phyloP scores from a whole-genome alignment of 1,140 invertebrate species.

The Leptinotarsa defecta region DNA sequence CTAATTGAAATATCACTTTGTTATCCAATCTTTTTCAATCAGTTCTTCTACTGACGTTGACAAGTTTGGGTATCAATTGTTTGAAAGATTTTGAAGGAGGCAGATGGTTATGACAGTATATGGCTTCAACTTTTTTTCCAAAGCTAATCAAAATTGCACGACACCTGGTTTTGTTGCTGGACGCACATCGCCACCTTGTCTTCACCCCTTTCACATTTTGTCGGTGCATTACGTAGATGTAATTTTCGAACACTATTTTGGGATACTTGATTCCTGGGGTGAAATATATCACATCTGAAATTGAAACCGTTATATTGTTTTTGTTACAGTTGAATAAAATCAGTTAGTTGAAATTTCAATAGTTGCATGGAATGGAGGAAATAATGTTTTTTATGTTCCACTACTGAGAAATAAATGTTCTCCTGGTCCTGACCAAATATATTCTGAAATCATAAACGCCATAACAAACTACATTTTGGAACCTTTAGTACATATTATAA shows the following conservation, averaged over 20 bases:
- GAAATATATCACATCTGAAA: conserved; percentile 42
- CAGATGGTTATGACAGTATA: conserved; percentile 39
- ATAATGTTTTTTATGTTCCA: too few species aligned
- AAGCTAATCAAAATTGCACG: conserved; percentile 37
- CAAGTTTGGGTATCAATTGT: not conserved
- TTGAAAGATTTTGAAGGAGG: conserved; percentile 10
- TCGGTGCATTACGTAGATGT: conserved; percentile 37
- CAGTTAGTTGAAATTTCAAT: too few species aligned
- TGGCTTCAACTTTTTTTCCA: conserved; percentile 37
- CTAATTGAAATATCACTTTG: too few species aligned
- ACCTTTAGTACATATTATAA: too few species aligned
- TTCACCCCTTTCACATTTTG: conserved; percentile 24
- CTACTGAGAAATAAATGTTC: too few species aligned
- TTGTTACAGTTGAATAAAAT: too few species aligned
- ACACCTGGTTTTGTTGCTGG: conserved; percentile 38
- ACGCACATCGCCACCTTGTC: conserved; percentile 42
- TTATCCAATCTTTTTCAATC: too few species aligned
- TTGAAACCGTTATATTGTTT: not conserved
- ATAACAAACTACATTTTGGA: too few species aligned
- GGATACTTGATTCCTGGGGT: conserved; percentile 37
- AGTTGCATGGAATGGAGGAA: too few species aligned
- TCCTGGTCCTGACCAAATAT: too few species aligned
- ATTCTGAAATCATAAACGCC: too few species aligned
- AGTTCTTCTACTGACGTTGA: not conserved
- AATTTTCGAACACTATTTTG: conserved; percentile 38